Evolutionary conservation across 2,797 vertebrate species (phyloP), one percentile per base, ranked within the genome.

Genomic region (Erithacus rubecula): DNA sequence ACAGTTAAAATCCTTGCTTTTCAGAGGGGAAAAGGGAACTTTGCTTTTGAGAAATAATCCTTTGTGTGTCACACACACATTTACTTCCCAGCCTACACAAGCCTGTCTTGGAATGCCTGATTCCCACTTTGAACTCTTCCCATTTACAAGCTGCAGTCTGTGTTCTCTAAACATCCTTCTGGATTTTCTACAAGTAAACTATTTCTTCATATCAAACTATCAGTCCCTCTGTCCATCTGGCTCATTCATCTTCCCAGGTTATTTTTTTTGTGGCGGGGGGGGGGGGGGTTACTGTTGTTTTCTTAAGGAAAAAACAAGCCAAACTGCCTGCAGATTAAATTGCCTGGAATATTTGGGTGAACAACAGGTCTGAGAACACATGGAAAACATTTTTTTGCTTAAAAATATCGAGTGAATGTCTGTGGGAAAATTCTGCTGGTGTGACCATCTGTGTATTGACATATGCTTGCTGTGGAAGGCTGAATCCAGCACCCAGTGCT

Each of bases 171-270:
- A 78, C 18, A 80, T 43, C 39, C 15, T 83, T 39, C 58, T 85
- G 62, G 79, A 92, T 91, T 92, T 2, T 14, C 37, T 81, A 39
- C 44, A 85, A 71, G 41, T 14, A 55, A 80, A 87, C 52, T 77
- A 47, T 59, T 92, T 83, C 89, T 92, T 69, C 34, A 71, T 69
- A 91, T 78, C 63, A 94, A 94, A 59, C 55, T 79, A 81, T 67
- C 76, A 44, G 69, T 93, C 90, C 36, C 6, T 95, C 91, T 94
- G 81, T 94, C 96, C 95, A 95, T 95, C 88, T 95, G 92, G 49
- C 83, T 93, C 7, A 5, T 72, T 94, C 82, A 94, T 88, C 62
- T 86, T 81, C 82, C 26, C 65, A 83, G 46, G 8, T 92, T 71
- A 6, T 52, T 86, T 90, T 60, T 65, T 51, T 30, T 22, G n/a